Conservation (phyloP, 2,113 vertebrate species). For the Chrysemys picta region DNA sequence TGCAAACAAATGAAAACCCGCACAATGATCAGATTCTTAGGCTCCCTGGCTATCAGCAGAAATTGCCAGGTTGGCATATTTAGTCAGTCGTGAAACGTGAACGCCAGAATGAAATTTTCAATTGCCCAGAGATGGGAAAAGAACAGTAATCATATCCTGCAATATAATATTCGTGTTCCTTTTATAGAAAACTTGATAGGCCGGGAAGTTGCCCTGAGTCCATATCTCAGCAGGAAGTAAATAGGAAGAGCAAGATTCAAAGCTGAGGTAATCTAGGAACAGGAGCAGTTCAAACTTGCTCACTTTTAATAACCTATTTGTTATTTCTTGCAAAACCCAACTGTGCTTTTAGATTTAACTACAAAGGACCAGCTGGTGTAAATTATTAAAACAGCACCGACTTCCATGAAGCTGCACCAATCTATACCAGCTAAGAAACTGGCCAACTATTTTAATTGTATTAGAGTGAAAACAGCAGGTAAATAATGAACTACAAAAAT, state of each 20-base stretch:
- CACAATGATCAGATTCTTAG: neutral
- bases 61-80: neutral
- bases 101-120: neutral
- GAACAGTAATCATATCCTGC: rapidly evolving
- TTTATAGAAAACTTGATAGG: neutral
- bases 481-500: neutral
- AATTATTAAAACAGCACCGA: neutral
- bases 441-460: neutral
- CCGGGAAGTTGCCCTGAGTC: rapidly evolving
- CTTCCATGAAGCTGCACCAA: neutral
- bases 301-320: neutral
- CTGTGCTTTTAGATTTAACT: neutral
- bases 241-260: neutral
- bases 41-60: neutral
- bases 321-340: neutral
- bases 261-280: rapidly evolving
- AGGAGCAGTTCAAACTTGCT: neutral
- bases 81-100: neutral
- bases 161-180: rapidly evolving
- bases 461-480: neutral
- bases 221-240: neutral
- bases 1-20: neutral
- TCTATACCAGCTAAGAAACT: neutral
- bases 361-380: neutral
- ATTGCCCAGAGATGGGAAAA: rapidly evolving